phyloP scores from a whole-genome alignment of 1,140 invertebrate genomes.

The Bathynomus jamesi region DNA sequence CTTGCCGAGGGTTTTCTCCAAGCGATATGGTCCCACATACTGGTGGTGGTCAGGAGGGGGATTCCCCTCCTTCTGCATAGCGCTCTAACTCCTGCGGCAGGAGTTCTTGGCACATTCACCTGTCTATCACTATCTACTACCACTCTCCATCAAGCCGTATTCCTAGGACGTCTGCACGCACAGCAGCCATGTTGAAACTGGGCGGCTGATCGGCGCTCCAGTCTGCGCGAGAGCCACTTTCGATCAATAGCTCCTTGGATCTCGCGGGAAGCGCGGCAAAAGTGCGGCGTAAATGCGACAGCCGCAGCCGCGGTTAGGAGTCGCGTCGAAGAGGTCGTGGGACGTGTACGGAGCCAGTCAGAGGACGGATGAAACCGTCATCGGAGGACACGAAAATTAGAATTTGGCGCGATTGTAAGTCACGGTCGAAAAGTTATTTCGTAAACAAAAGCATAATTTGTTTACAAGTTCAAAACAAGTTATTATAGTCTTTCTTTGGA shows the following conservation, averaged over 20 bases:
- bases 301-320: too few species aligned
- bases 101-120: background rate
- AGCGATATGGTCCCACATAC: constrained; percentile 94
- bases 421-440: too few species aligned
- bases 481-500: too few species aligned
- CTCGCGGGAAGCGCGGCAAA: background rate
- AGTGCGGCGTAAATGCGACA: too few species aligned
- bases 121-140: background rate
- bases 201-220: background rate
- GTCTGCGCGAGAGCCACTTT: background rate
- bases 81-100: background rate
- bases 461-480: too few species aligned
- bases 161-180: background rate
- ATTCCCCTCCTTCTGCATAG: constrained; percentile 41
- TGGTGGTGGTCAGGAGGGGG: constrained; percentile 50
- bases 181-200: background rate
- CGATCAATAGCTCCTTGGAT: background rate
- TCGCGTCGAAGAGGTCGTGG: too few species aligned
- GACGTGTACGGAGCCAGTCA: too few species aligned
- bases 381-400: too few species aligned
- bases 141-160: background rate
- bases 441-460: too few species aligned
- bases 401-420: too few species aligned
- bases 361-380: too few species aligned
- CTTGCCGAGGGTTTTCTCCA: constrained; percentile 98